Evolutionary conservation across 1,140 invertebrate species (phyloP).

Genomic region (Sesamia nonagrioides): DNA sequence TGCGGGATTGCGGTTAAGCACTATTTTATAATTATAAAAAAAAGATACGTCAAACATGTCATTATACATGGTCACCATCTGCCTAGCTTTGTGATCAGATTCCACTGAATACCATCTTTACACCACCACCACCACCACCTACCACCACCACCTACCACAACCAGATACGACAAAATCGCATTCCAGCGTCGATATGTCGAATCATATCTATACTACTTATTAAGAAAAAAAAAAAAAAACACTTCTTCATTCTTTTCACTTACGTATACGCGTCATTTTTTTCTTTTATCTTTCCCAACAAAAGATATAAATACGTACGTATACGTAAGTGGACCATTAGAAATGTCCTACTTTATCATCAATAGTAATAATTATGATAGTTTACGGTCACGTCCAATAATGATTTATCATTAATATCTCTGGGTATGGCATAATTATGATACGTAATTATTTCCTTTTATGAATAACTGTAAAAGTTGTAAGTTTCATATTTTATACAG

Average conservation of each 20-base stretch:
- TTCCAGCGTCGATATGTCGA: background rate
- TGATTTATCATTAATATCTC: background rate
- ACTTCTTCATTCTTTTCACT: background rate
- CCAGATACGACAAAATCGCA: no score
- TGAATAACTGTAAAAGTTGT: background rate
- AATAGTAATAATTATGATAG: constrained; percentile 13
- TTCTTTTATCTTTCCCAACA: constrained; percentile 22
- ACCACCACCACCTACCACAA: no score
- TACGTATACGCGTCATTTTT: background rate
- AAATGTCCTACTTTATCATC: background rate
- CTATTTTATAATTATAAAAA: no score
- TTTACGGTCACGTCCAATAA: constrained; percentile 1
- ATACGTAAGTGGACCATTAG: background rate
- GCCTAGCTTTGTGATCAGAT: no score
- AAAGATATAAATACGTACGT: constrained; percentile 20
- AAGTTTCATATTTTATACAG: background rate
- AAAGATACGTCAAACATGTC: no score
- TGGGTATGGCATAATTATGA: background rate
- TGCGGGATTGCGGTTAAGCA: no score
- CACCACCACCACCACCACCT: no score
- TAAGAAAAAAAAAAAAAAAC: background rate
- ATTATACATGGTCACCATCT: no score
- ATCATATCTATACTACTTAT: background rate
- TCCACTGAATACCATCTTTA: no score
- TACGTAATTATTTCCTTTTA: background rate